These are phyloP conservation scores for Pogonocichla stellata DNA, from an alignment of 2,113 vertebrate genomes.

Conservation along the genomic window DNA sequence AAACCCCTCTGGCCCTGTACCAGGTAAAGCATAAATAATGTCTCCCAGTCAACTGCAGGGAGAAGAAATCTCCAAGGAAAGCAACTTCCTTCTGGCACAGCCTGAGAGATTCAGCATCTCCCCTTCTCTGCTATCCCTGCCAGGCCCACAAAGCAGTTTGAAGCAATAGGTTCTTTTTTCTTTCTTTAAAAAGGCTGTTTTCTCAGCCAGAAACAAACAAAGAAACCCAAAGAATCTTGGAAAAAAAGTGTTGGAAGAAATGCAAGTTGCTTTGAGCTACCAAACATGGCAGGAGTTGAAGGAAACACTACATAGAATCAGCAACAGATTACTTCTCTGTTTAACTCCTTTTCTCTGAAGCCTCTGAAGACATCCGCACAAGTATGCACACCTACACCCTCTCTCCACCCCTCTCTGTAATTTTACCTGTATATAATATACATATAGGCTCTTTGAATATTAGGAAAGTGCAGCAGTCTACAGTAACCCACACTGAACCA, in stretches of 20 bases:
- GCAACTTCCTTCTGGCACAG: slow-evolving; percentile 33
- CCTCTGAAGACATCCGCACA: background rate
- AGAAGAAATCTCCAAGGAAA: slow-evolving; percentile 46
- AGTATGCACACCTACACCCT: background rate
- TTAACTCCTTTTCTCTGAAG: background rate
- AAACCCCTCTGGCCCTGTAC: background rate
- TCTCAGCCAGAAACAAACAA: slow-evolving; percentile 59
- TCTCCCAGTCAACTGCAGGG: background rate
- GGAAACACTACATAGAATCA: background rate
- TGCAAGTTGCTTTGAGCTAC: slow-evolving; percentile 56
- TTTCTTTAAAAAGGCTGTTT: background rate
- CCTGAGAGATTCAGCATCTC: background rate
- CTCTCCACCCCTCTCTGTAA: background rate
- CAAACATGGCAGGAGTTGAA: slow-evolving; percentile 51
- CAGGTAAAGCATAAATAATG: slow-evolving; percentile 6
- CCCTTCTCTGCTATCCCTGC: slow-evolving; percentile 7
- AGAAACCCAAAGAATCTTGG: slow-evolving; percentile 34
- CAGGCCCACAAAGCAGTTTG: slow-evolving; percentile 34
- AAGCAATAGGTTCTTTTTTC: slow-evolving; percentile 33
- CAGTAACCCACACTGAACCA: background rate
- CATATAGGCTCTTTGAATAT: background rate
- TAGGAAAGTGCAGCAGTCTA: background rate
- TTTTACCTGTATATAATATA: background rate
- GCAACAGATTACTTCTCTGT: background rate
- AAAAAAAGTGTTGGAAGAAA: slow-evolving; percentile 17